A percentile compares a stretch with the other conserved stretches of the same genome.
Conservation (phyloP, 2,113 vertebrate genomes). For the Oreochromis niloticus region DNA sequence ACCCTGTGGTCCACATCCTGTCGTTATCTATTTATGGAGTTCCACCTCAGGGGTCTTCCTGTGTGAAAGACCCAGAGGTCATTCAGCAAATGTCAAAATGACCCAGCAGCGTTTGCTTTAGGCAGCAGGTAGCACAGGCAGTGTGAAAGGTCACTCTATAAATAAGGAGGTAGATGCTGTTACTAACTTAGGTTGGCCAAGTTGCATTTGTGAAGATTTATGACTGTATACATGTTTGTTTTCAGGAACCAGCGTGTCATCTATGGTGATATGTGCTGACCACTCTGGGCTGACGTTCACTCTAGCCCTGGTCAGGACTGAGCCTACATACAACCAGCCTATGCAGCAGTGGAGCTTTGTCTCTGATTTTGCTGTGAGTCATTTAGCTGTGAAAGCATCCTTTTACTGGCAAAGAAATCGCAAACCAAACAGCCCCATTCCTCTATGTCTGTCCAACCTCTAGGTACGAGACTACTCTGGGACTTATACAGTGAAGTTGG, state of each 20-base stretch:
- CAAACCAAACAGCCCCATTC: background rate
- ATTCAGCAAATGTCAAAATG: slow-evolving; percentile 55
- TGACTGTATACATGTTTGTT: background rate
- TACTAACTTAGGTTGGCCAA: background rate
- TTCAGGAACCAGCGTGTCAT: slow-evolving; percentile 68
- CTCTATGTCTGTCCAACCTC: background rate
- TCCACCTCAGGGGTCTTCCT: slow-evolving; percentile 41
- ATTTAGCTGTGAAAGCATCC: background rate
- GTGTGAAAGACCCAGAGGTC: slow-evolving; percentile 49
- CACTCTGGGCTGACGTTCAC: slow-evolving; percentile 75
- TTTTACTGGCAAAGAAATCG: background rate
- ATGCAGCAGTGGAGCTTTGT: slow-evolving; percentile 79
- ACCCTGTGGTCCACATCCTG: slow-evolving; percentile 25
- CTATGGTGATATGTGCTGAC: slow-evolving; percentile 75
- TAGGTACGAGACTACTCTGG: slow-evolving; percentile 79
- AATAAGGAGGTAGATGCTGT: background rate
- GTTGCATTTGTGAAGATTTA: background rate
- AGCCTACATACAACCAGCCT: slow-evolving; percentile 76
- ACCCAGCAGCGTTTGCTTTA: slow-evolving; percentile 20
- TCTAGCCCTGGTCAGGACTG: slow-evolving; percentile 65
- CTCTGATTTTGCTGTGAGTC: slow-evolving; percentile 76
- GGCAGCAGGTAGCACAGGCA: slow-evolving; percentile 3
- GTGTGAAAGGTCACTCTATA: slow-evolving; percentile 13
- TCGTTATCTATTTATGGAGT: slow-evolving; percentile 57
- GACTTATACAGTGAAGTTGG: slow-evolving; percentile 73